These are phyloP conservation scores for Crambe crambe DNA, from an alignment of 37 sponge, comb jelly and placozoan species.

Conservation along the genomic window DNA sequence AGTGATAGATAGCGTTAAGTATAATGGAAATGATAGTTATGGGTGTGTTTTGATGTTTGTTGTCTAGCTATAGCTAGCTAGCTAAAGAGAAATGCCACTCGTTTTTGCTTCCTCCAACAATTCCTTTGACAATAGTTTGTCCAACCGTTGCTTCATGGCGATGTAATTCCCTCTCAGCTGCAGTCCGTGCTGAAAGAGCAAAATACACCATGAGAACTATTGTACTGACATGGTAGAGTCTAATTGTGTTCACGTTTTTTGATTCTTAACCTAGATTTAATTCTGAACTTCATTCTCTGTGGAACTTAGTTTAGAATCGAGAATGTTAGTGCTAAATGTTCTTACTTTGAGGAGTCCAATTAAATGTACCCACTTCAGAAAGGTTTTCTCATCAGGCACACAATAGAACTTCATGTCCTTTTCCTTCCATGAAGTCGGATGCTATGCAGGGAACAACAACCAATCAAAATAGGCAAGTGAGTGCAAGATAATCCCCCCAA, in stretches of 20 bases:
- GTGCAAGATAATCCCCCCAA: too few relatives aligned
- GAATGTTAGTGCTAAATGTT: neutral
- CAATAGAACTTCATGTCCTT: conserved; percentile 69
- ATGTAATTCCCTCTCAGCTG: conserved; percentile 66
- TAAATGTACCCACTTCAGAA: conserved; percentile 59
- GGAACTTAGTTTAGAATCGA: too few relatives aligned
- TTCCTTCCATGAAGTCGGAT: conserved; percentile 51
- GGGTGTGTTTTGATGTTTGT: too few relatives aligned
- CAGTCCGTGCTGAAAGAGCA: conserved; percentile 48
- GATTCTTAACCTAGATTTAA: too few relatives aligned
- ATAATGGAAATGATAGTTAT: too few relatives aligned
- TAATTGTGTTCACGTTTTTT: too few relatives aligned
- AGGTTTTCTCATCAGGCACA: conserved; percentile 24
- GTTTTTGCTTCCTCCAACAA: neutral
- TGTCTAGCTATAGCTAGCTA: too few relatives aligned
- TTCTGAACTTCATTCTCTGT: too few relatives aligned
- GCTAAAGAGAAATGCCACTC: too few relatives aligned
- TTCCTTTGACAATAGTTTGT: conserved; percentile 10
- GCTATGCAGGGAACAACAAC: conserved; percentile 35
- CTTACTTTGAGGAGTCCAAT: conserved; percentile 72
- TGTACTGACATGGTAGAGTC: too few relatives aligned
- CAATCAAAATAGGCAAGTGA: neutral
- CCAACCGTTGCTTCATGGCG: conserved; percentile 42
- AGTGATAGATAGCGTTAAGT: too few relatives aligned
- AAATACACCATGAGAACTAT: neutral